Percentiles rank a stretch among this genome's conserved stretches.
phyloP scores from a whole-genome alignment of 1,140 invertebrate species.

The Campoletis sonorensis region DNA sequence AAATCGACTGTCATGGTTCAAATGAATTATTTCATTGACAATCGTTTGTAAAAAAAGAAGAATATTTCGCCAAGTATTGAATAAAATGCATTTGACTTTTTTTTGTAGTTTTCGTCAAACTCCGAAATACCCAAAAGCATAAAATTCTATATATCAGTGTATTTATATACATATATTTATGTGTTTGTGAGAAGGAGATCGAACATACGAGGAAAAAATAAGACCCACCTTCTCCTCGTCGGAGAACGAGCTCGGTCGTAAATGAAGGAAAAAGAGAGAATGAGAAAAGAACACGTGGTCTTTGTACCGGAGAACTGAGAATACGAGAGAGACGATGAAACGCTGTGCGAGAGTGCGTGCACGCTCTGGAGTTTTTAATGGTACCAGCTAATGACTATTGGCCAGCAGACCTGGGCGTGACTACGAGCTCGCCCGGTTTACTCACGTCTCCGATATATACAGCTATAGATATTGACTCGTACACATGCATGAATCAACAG shows the following conservation, averaged over 20 bases:
- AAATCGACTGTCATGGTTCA: too few relatives aligned
- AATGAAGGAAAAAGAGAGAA: conserved; percentile 35
- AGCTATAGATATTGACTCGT: background rate
- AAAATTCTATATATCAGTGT: background rate
- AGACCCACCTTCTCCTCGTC: conserved; percentile 40
- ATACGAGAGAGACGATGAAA: conserved; percentile 29
- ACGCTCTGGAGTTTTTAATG: conserved; percentile 74
- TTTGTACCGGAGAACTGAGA: conserved; percentile 12
- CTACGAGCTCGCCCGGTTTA: conserved; percentile 57
- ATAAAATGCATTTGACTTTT: too few relatives aligned
- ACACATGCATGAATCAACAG: background rate
- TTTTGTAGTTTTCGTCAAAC: background rate
- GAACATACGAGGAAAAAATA: conserved; percentile 23
- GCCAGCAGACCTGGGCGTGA: conserved; percentile 75
- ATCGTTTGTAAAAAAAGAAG: too few relatives aligned
- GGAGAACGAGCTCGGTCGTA: conserved; percentile 34
- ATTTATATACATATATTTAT: background rate
- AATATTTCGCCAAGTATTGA: background rate
- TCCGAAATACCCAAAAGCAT: too few relatives aligned
- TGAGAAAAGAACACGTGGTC: conserved; percentile 4
- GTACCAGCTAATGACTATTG: conserved; percentile 78
- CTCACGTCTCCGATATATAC: conserved; percentile 44
- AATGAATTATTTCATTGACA: too few relatives aligned
- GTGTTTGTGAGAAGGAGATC: background rate
- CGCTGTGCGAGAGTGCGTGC: conserved; percentile 57